Evolutionary conservation across 2,797 vertebrate species (phyloP).

Genomic region (Sphenopsis melanotis): DNA sequence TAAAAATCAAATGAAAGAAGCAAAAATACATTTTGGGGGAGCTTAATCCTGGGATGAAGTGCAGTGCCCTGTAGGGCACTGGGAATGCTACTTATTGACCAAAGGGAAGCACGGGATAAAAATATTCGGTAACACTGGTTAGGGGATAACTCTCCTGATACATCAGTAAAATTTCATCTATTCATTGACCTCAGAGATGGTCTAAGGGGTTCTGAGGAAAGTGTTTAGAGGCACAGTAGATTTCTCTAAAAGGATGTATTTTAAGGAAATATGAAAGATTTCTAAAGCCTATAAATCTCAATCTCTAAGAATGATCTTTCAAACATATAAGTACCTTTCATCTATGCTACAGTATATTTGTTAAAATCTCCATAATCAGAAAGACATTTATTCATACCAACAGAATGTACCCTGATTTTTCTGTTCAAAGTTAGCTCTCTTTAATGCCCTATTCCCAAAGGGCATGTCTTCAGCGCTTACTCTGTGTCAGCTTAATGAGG

Average conservation of each 20-base stretch:
- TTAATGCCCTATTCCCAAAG: not conserved
- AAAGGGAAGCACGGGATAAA: not conserved
- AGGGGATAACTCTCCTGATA: not conserved
- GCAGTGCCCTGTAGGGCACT: not conserved
- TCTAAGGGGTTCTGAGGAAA: not conserved
- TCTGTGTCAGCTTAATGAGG: not conserved
- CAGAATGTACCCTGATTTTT: not conserved
- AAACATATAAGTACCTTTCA: not conserved
- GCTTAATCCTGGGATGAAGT: not conserved
- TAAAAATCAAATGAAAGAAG: not conserved
- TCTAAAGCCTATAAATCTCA: not conserved
- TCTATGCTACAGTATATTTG: not conserved
- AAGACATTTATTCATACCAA: not conserved
- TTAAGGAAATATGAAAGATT: not conserved
- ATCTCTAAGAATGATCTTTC: not conserved
- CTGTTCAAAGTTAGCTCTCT: not conserved
- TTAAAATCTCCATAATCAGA: not conserved
- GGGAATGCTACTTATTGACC: not conserved
- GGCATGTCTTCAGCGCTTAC: not conserved
- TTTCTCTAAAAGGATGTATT: conserved; percentile 22
- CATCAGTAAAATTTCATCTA: not conserved
- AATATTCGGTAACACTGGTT: not conserved
- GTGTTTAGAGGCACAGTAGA: not conserved
- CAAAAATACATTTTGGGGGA: not conserved
- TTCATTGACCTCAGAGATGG: not conserved